Conservation (phyloP, 2,797 vertebrate genomes). For the Rhabdophis nuchalis region DNA sequence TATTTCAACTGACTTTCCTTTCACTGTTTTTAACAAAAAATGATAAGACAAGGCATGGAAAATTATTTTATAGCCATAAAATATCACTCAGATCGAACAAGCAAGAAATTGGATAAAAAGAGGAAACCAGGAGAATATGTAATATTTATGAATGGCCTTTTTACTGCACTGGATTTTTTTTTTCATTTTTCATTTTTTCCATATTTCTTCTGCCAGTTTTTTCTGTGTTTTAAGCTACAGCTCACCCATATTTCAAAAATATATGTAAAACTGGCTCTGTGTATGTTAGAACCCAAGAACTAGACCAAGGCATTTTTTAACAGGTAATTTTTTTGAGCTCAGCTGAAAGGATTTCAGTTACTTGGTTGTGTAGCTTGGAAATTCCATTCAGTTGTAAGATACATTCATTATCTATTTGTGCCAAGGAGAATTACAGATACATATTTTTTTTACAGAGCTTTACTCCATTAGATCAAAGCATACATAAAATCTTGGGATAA, state of each 20-base stretch:
- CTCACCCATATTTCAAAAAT: not conserved
- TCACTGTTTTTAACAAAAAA: not conserved
- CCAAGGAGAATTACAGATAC: not conserved
- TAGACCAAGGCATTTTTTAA: not conserved
- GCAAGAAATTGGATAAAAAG: not conserved
- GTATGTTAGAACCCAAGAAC: not conserved
- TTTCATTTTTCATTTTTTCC: not conserved
- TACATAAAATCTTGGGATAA: not conserved
- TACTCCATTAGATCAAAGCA: conserved; percentile 4
- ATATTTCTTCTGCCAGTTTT: not conserved
- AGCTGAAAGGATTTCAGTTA: not conserved
- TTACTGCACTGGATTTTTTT: not conserved
- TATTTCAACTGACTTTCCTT: not conserved
- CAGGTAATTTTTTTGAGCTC: not conserved
- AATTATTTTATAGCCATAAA: not conserved
- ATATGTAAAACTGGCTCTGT: not conserved
- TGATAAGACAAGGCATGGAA: not conserved
- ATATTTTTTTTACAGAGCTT: not conserved
- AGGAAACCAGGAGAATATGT: not conserved
- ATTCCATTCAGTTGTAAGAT: not conserved
- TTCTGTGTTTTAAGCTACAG: not conserved
- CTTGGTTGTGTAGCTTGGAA: not conserved
- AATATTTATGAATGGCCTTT: too few species aligned
- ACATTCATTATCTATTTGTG: not conserved
- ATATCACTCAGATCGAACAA: not conserved